Evolutionary conservation across 2,797 vertebrate species (phyloP).

Genomic region (Danio aesculapii): DNA sequence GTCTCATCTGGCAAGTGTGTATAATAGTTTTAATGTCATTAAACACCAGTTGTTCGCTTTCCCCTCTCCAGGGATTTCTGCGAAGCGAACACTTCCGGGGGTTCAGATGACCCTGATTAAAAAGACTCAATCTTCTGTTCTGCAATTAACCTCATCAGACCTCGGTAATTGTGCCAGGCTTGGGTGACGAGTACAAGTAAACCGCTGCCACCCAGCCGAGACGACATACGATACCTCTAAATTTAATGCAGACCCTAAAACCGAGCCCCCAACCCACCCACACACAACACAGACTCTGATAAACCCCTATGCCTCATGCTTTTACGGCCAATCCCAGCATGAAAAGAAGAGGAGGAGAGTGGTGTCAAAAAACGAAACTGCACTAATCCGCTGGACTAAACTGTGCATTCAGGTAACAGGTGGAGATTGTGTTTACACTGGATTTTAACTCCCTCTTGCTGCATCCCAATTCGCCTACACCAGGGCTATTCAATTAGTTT

Average conservation of each 20-base stretch:
- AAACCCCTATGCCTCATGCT: constrained; percentile 18
- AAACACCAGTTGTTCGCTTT: constrained; percentile 62
- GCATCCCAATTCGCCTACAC: too few relatives aligned
- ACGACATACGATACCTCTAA: constrained; percentile 68
- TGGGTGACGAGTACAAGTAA: constrained; percentile 69
- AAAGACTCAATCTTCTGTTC: constrained; percentile 63
- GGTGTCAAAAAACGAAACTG: constrained; percentile 65
- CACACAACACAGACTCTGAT: background rate
- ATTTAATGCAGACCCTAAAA: constrained; percentile 64
- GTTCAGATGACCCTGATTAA: constrained; percentile 71
- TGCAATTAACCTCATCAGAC: constrained; percentile 65
- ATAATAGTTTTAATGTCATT: constrained; percentile 69
- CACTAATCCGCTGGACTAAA: constrained; percentile 52
- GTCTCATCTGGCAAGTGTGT: background rate
- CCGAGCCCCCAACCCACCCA: constrained; percentile 3
- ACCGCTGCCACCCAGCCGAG: constrained; percentile 46
- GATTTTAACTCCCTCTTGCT: constrained; percentile 24
- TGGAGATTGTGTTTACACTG: background rate
- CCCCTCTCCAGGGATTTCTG: constrained; percentile 5
- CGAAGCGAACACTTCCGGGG: constrained; percentile 34
- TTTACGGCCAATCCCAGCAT: constrained; percentile 43
- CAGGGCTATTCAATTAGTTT: too few relatives aligned
- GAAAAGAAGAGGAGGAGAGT: constrained; percentile 48
- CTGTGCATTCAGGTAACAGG: constrained; percentile 45
- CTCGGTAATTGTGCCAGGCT: constrained; percentile 62